Base-by-base conservation (phyloP, 2,113 vertebrate species). In the Brienomyrus brachyistius region DNA sequence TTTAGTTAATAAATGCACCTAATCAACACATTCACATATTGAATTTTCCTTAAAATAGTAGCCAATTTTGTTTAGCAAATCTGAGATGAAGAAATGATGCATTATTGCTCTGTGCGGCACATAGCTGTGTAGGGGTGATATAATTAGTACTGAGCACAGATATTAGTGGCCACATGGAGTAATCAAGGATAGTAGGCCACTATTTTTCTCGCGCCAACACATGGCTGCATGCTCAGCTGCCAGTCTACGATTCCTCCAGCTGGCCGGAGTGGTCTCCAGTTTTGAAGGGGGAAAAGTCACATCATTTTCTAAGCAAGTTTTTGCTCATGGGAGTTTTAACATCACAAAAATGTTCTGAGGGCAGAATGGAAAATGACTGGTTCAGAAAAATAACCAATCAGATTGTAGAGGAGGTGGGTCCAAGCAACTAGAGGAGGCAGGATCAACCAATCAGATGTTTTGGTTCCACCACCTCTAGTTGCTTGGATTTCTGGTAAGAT, bases 131-230 rank as follows among this genome's bases (percentile, higher is more conserved):
- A 80, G 48, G 31, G 4, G 31, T 82, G 48, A 89, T 80, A 89
- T 40, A 89, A 89, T 89, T 80, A 54, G 74, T 89, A 50, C 52
- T 90, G 89, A 91, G 86, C 80, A 89, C 54, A 84, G 77, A 80
- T 48, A 56, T 89, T 54, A 89, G 19, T 84, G 85, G 90, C 47
- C 90, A 87, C 91, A 80, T 66, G 82, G 82, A 88, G 86, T 93
- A 91, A 92, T 91, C 82, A 88, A 91, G 87, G 52, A 40, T 86
- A 59, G 86, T 89, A 91, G 62, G 92, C 89, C 48, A 89, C 27
- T 23, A 83, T 66, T 91, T 92, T 52, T 51, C 54, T 89, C 31
- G 86, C 48, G 88, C 43, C 88, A 90, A 62, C 59, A 80, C 91
- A 85, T 90, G 90, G 86, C 27, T 86, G 47, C 50, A 88, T 83